phyloP scores from a whole-genome alignment of 2,797 vertebrate genomes.

The Meriones psammophilus region DNA sequence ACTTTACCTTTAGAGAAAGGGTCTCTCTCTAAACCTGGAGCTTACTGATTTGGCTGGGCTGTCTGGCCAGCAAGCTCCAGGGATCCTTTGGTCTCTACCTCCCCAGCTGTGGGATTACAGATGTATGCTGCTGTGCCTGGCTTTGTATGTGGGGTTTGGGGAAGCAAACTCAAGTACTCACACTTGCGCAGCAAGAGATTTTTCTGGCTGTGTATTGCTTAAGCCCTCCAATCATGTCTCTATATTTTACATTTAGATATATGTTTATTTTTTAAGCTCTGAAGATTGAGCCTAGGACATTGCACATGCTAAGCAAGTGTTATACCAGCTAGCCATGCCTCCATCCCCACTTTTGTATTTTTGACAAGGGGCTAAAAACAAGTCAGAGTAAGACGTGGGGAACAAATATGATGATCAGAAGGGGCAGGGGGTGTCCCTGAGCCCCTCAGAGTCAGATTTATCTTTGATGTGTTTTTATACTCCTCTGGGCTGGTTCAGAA shows the following conservation, averaged over 20 bases:
- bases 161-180: not conserved
- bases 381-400: not conserved
- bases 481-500: not conserved
- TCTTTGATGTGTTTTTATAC: not conserved
- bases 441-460: not conserved
- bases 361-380: slow-evolving; percentile 40
- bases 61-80: not conserved
- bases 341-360: not conserved
- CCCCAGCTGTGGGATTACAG: not conserved
- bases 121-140: not conserved
- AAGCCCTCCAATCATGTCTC: not conserved
- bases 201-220: not conserved
- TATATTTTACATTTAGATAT: not conserved
- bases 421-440: not conserved
- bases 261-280: not conserved
- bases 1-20: not conserved
- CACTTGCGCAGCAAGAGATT: not conserved
- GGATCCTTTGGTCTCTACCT: not conserved
- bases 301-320: not conserved
- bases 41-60: not conserved
- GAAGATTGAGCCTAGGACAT: not conserved
- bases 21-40: not conserved
- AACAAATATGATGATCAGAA: not conserved
- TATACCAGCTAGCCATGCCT: not conserved
- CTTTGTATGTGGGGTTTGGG: not conserved